A percentile compares a stretch with the other conserved stretches of the same genome.
phyloP scores from a whole-genome alignment of 2,888 invertebrate species.

The Halictus ligatus region DNA sequence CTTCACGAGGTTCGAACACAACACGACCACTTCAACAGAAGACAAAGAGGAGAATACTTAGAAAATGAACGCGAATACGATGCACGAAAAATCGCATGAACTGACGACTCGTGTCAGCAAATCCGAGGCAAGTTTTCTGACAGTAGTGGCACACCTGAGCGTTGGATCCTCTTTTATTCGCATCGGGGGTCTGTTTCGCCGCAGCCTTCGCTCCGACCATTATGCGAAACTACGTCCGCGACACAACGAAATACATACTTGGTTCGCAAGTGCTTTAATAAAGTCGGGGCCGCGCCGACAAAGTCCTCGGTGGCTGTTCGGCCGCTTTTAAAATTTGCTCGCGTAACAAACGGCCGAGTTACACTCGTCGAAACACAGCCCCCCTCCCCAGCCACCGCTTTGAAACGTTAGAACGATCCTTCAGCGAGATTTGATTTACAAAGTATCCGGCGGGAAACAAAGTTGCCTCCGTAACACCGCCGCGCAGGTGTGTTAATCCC shows the following conservation, averaged over 20 bases:
- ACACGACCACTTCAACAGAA: no score
- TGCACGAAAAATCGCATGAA: no score
- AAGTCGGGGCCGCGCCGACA: not conserved
- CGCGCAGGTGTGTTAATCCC: not conserved
- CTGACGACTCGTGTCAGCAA: no score
- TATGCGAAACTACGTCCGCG: not conserved
- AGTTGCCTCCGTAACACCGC: not conserved
- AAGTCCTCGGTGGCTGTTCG: not conserved
- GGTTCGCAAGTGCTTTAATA: conserved; percentile 4
- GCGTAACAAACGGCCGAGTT: conserved; percentile 1
- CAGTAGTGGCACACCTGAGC: not conserved
- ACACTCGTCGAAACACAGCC: not conserved
- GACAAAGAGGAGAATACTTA: no score
- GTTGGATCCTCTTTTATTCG: not conserved
- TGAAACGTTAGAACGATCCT: conserved; percentile 13
- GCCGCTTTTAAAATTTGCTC: conserved; percentile 12
- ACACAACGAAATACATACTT: not conserved
- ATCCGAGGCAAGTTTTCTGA: not conserved
- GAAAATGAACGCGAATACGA: no score
- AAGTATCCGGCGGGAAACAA: conserved; percentile 8
- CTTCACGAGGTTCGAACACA: no score
- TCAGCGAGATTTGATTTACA: conserved; percentile 18
- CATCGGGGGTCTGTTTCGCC: not conserved
- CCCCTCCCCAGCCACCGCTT: not conserved
- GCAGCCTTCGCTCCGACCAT: not conserved